Evolutionary conservation across 2,113 vertebrate species (phyloP), one percentile per base, ranked within the genome.

Genomic region (Talpa occidentalis): DNA sequence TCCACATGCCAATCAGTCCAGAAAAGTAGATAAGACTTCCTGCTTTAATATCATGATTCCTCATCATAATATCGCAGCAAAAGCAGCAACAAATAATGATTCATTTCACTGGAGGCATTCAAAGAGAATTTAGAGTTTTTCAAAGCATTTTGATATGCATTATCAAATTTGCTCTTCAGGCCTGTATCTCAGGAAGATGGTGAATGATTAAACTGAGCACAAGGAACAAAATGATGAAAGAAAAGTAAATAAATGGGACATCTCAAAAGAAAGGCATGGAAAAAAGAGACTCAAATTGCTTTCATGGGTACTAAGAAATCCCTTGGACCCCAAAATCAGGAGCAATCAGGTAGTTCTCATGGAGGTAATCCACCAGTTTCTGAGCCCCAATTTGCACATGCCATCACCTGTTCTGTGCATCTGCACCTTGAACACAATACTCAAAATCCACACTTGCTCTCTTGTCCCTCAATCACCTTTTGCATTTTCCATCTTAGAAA

Each of bases 51-150:
- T 30, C n/a, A 91, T 40, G 28, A 49, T 54, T 93, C 59, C 42
- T 81, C 62, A 94, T n/a, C 37, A 35, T 9, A 92, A 42, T 19
- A 77, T 17, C 35, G 16, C 21, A 92, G 78, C 30, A 85, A 40
- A 22, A 87, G 49, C 16, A 62, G 70, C 73, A 69, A 87, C 37
- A 78, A 74, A 67, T 42, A 82, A 92, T 42, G 85, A 92, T 67
- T 32, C 64, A 60, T 82, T 93, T 87, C 80, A 82, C 78, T 96
- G 76, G 1, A 89, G 88, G 80, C 79, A 88, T 83, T 86, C 90
- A 59, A 93, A 72, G 76, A 95, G 91, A 70, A 77, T 56, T 95
- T 83, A 83, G 89, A 94, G 74, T 32, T 87, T 94, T 91, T 64
- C 80, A 86, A 85, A 81, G 60, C 69, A 67, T 78, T 95, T 35